Percentiles rank a stretch among this genome's conserved stretches.
Conservation (phyloP, 92 coral and sea anemone genomes). For the Zoanthus sansibaricus region DNA sequence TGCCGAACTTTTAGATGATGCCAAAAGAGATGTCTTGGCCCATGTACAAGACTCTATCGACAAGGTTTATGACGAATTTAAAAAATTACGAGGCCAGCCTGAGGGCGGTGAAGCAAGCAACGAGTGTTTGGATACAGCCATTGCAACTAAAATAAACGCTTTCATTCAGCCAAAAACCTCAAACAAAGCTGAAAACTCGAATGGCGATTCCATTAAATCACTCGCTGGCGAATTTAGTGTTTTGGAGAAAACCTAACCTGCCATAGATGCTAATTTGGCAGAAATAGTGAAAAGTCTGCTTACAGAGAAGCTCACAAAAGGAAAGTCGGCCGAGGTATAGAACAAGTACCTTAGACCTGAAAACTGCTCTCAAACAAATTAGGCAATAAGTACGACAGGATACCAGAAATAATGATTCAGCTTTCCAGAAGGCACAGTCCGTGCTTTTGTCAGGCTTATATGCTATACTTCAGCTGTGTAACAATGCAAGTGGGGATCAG, state of each 20-base stretch:
- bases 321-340: conserved; percentile 43
- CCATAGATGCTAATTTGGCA: conserved; percentile 41
- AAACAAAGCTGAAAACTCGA: background rate
- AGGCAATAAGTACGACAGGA: conserved; percentile 54
- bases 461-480: conserved; percentile 55
- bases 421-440: conserved; percentile 53
- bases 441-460: conserved; percentile 47
- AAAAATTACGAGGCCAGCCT: background rate
- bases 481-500: conserved; percentile 23
- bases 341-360: conserved; percentile 46
- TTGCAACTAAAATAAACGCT: background rate
- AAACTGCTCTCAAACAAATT: conserved; percentile 53
- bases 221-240: background rate
- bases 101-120: conserved; percentile 2
- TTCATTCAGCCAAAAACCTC: background rate
- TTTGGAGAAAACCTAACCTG: conserved; percentile 28
- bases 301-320: conserved; percentile 44
- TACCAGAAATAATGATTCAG: conserved; percentile 44
- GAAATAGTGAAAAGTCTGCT: conserved; percentile 52
- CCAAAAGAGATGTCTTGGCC: background rate
- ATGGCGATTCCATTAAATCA: background rate
- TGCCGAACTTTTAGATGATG: background rate
- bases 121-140: background rate
- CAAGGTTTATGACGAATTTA: background rate
- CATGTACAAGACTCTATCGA: background rate